These are phyloP conservation scores for Pogonognathellus flavescens DNA, from an alignment of 1,140 invertebrate genomes.

Conservation along the genomic window DNA sequence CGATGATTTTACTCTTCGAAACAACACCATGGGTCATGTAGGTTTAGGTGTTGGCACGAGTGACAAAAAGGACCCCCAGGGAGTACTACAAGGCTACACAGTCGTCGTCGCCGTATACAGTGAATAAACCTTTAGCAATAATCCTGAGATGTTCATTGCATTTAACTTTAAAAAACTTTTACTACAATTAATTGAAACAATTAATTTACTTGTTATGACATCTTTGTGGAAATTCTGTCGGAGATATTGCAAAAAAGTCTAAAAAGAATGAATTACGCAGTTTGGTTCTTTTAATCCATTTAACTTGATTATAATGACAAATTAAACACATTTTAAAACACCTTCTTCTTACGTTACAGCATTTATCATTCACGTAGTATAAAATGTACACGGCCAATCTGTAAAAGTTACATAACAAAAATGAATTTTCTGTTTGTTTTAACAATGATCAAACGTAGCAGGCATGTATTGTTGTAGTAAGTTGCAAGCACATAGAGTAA, in stretches of 20 bases:
- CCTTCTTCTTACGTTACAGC: too few species aligned
- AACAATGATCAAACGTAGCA: too few species aligned
- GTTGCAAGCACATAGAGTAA: too few species aligned
- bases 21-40: slow-evolving; percentile 1
- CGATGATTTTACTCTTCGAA: not conserved
- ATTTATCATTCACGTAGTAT: too few species aligned
- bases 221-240: not conserved
- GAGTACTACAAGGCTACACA: slow-evolving; percentile 36
- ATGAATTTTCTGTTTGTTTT: too few species aligned
- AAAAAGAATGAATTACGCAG: not conserved
- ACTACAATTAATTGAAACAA: not conserved
- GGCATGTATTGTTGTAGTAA: too few species aligned
- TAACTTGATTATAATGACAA: too few species aligned
- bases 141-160: not conserved
- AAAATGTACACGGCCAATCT: too few species aligned
- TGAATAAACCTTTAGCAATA: not conserved
- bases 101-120: slow-evolving; percentile 54
- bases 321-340: too few species aligned
- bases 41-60: slow-evolving; percentile 55
- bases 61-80: not conserved
- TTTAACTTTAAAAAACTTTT: not conserved
- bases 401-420: too few species aligned
- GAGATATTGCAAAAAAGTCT: not conserved
- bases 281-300: not conserved
- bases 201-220: not conserved